Conservation (phyloP, 2,888 invertebrate species). For the Nephrotoma flavescens region DNA sequence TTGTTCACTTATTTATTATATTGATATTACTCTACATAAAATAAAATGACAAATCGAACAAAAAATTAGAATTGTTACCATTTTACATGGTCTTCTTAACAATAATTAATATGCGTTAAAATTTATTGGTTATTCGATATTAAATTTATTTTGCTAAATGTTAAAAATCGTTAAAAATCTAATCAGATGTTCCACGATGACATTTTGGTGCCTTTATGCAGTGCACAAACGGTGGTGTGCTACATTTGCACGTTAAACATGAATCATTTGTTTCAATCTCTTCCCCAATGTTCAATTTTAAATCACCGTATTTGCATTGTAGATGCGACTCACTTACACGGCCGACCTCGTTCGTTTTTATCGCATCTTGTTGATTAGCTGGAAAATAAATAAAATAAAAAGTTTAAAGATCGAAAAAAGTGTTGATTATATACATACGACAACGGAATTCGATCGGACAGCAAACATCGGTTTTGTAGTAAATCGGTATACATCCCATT, state of each 20-base stretch:
- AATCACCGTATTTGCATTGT: constrained; percentile 33
- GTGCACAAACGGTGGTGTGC: constrained; percentile 34
- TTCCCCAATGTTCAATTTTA: constrained; percentile 33
- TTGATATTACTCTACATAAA: not conserved
- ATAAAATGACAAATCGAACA: not conserved
- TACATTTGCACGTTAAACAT: constrained; percentile 33
- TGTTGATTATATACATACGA: constrained; percentile 29
- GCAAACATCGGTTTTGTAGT: constrained; percentile 26
- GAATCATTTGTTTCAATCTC: constrained; percentile 29
- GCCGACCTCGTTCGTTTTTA: not conserved
- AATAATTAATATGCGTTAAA: not conserved
- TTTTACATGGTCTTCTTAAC: not conserved
- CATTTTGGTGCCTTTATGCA: constrained; percentile 19
- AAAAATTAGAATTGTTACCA: not conserved
- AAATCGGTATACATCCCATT: constrained; percentile 37
- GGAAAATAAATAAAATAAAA: not conserved
- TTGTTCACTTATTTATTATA: not conserved
- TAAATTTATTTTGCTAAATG: no score
- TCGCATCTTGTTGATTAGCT: not conserved
- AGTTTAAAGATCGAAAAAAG: no score
- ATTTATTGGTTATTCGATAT: not conserved
- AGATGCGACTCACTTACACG: constrained; percentile 6
- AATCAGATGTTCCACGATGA: not conserved
- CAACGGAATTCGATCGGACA: constrained; percentile 38
- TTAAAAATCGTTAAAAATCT: not conserved